A percentile compares a stretch with the other conserved stretches of the same genome.
These are phyloP conservation scores for Barypeithes pellucidus DNA, from an alignment of 2,888 invertebrate genomes.

Conservation along the genomic window DNA sequence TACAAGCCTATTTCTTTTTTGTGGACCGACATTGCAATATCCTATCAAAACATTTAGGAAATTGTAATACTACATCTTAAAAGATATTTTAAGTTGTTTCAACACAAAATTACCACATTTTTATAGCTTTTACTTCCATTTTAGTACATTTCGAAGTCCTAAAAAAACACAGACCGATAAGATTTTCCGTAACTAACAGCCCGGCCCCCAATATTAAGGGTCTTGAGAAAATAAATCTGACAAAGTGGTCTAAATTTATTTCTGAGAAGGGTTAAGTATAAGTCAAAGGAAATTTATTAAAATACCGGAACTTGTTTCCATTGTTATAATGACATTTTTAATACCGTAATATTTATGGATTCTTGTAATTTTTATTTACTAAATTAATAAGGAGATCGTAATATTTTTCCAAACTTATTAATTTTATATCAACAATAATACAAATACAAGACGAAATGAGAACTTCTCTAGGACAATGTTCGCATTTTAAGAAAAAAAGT, in stretches of 20 bases:
- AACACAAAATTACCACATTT: slow-evolving; percentile 4
- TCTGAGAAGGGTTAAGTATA: neutral
- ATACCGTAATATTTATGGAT: too few relatives aligned
- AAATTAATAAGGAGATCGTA: too few relatives aligned
- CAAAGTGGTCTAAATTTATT: neutral
- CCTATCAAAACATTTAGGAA: neutral
- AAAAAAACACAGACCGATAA: neutral
- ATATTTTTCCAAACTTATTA: too few relatives aligned
- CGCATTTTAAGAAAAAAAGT: too few relatives aligned
- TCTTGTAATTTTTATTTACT: too few relatives aligned
- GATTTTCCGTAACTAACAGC: neutral
- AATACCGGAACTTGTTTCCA: neutral
- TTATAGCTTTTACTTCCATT: slow-evolving; percentile 1
- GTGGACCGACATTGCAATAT: too few relatives aligned
- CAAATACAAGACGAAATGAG: too few relatives aligned
- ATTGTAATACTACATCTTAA: neutral
- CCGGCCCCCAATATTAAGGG: neutral
- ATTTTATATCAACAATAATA: too few relatives aligned
- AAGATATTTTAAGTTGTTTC: neutral
- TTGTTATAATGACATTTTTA: neutral
- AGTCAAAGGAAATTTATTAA: neutral
- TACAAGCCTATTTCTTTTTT: too few relatives aligned
- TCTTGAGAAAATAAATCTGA: slow-evolving; percentile 4
- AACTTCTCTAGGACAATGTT: too few relatives aligned
- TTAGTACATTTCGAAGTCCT: neutral